Conservation (phyloP, 2,113 vertebrate species). For the Trematomus loennbergii region DNA sequence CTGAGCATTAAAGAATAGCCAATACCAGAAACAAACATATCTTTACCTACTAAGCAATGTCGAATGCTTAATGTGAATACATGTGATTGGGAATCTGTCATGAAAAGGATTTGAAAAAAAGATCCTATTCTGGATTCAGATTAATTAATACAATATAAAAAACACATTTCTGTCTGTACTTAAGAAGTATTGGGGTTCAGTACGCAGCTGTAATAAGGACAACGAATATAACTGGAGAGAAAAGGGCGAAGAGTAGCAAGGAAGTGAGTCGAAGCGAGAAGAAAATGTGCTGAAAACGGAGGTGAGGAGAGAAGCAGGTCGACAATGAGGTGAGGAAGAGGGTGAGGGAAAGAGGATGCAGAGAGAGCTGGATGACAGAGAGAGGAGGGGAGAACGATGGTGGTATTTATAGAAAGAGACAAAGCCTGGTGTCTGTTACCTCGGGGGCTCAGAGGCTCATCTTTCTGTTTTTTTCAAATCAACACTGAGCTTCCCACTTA, state of each 20-base stretch:
- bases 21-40: no score
- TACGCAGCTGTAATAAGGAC: not conserved
- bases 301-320: not conserved
- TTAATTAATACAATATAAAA: no score
- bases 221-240: not conserved
- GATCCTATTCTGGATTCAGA: not conserved
- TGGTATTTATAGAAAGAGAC: conserved; percentile 83
- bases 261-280: no score
- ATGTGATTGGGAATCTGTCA: not conserved
- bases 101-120: not conserved
- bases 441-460: conserved; percentile 62
- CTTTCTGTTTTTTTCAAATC: conserved; percentile 75
- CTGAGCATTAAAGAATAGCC: no score
- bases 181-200: not conserved
- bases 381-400: conserved; percentile 30
- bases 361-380: not conserved
- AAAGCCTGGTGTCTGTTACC: conserved; percentile 80
- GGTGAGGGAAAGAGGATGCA: not conserved
- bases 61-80: not conserved
- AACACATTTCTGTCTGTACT: not conserved
- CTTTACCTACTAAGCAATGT: not conserved
- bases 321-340: not conserved
- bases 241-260: not conserved
- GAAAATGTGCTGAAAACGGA: not conserved
- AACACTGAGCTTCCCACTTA: conserved; percentile 65